Conservation (phyloP, 2,888 invertebrate genomes). For the Lamellibrachia columna region DNA sequence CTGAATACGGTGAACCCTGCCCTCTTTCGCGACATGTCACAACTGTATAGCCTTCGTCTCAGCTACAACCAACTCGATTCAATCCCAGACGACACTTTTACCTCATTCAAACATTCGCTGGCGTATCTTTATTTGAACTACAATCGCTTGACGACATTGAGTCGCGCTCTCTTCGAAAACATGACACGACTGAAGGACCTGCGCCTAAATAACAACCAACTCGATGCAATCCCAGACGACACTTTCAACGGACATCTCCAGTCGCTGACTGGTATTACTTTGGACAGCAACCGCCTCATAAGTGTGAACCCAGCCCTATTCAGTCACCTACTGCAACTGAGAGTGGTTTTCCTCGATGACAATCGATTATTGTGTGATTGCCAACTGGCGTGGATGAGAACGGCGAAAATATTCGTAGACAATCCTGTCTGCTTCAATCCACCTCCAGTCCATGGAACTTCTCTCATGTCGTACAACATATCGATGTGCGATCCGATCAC, state of each 20-base stretch:
- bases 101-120: constrained; percentile 36
- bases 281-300: constrained; percentile 38
- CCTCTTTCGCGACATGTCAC: too few relatives aligned
- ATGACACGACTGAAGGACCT: constrained; percentile 38
- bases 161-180: constrained; percentile 35
- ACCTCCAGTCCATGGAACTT: too few relatives aligned
- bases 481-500: too few relatives aligned
- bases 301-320: constrained; percentile 33
- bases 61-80: too few relatives aligned
- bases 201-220: constrained; percentile 39
- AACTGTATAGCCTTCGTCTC: too few relatives aligned
- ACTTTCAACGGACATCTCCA: constrained; percentile 36
- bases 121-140: constrained; percentile 39
- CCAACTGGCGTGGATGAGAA: too few relatives aligned
- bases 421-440: too few relatives aligned
- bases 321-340: constrained; percentile 31
- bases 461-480: too few relatives aligned
- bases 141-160: constrained; percentile 36
- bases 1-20: constrained; percentile 29
- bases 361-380: too few relatives aligned
- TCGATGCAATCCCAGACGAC: constrained; percentile 34
- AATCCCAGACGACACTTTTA: constrained; percentile 36
- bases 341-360: too few relatives aligned
- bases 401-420: too few relatives aligned
- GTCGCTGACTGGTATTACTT: constrained; percentile 38